Evolutionary conservation across 2,888 invertebrate species (phyloP), one percentile per base, ranked within the genome.

Genomic region (Lumbricus terrestris): DNA sequence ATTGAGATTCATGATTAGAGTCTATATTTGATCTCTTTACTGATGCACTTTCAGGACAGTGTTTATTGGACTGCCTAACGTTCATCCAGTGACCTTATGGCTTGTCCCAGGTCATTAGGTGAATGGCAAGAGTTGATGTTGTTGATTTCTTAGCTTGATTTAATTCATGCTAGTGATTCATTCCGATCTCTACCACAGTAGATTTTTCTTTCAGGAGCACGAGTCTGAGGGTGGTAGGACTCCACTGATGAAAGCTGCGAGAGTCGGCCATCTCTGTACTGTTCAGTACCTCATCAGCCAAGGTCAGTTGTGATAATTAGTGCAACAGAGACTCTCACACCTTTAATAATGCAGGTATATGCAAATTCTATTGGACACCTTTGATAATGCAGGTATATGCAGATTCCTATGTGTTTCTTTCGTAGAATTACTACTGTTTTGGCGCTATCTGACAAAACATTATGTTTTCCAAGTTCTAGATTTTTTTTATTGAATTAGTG

Each of bases 161-260:
- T 23, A 69, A 11, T 82, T 82, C 16, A 89, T 90, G 18, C 33
- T 34, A 3, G 18, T 34, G 37, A 38, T 89, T 47, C 4, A 82
- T 29, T 38, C 18, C 23, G 38, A 15, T 20, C 33, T 37, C 15
- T 18, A 38, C 16, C 35, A 35, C 88, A 88, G n/a, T n/a, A 83
- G 5, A 15, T 89, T 90, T 37, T 47, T 88, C 29, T 89, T 42
- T n/a, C 93, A 96, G 96, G 98, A 99, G 95, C 98, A 98, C 95
- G 98, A 98, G 96, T 97, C 98, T 88, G 99, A 99, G 95, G 99
- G 98, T 91, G 99, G 99, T 13, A 96, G 98, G 93, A 99, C 99
- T 92, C 98, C 99, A 89, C 96, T 99, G 94, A 99, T 99, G 99
- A 99, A 99, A 96, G 99, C 99, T 40, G 98, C 98, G 93, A 96